Percentiles rank a stretch among this genome's conserved stretches.
Conservation (phyloP, 1,140 invertebrate species). For the Caerostris darwini region DNA sequence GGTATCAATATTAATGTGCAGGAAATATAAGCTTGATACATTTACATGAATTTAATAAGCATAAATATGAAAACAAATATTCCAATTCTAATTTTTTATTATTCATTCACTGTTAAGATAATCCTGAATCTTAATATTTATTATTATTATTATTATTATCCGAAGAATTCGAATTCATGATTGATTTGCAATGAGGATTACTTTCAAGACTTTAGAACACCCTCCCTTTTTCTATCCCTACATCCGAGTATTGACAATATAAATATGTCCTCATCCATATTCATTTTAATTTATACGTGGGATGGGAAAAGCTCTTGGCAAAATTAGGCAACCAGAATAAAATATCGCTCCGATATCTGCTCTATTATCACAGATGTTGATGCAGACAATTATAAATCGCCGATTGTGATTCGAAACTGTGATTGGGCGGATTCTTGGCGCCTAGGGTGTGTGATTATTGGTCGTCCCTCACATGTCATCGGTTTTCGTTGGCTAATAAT, state of each 20-base stretch:
- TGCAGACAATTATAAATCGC: slow-evolving; percentile 61
- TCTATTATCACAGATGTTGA: neutral
- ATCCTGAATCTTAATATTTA: no score
- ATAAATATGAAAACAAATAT: no score
- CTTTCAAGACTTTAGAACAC: no score
- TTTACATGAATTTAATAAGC: no score
- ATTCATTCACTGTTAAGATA: no score
- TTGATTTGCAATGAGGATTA: no score
- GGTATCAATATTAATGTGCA: no score
- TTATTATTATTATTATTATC: no score
- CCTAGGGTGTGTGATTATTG: slow-evolving; percentile 58
- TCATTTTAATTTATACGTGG: slow-evolving; percentile 21
- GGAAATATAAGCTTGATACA: no score
- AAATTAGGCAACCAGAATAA: neutral
- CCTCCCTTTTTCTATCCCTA: no score
- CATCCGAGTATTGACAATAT: neutral
- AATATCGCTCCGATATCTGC: neutral
- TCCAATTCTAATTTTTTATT: no score
- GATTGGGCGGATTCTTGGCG: slow-evolving; percentile 36
- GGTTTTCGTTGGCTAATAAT: neutral
- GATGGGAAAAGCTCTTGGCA: neutral
- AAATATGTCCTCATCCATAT: neutral
- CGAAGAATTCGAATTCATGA: no score
- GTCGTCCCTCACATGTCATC: slow-evolving; percentile 49
- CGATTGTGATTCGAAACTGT: slow-evolving; percentile 49